A percentile compares a stretch with the other conserved stretches of the same genome.
Evolutionary conservation across 2,113 vertebrate species (phyloP).

Genomic region (Paradisaea rubra): DNA sequence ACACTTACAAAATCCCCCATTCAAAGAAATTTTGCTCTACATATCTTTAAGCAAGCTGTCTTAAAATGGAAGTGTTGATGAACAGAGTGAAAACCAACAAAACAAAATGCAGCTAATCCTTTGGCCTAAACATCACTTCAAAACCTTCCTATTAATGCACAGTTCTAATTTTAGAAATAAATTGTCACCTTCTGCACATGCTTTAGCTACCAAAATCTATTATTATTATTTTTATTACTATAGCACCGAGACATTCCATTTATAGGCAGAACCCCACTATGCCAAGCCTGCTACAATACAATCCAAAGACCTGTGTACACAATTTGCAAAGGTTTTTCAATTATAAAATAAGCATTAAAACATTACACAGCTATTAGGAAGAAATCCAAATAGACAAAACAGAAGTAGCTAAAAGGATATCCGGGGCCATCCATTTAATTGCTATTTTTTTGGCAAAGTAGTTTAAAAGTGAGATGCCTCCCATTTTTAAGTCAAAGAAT

Average conservation of each 20-base stretch:
- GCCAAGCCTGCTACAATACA: background rate
- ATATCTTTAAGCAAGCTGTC: background rate
- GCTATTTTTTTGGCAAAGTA: background rate
- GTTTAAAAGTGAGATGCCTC: background rate
- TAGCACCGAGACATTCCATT: background rate
- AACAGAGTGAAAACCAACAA: background rate
- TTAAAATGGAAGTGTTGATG: background rate
- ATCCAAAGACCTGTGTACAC: background rate
- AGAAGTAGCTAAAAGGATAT: background rate
- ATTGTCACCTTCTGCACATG: background rate
- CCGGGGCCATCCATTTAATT: background rate
- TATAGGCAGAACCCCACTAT: background rate
- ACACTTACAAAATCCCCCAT: background rate
- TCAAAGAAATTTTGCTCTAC: background rate
- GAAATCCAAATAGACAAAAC: background rate
- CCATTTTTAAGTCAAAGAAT: background rate
- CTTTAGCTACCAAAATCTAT: background rate
- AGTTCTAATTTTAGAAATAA: background rate
- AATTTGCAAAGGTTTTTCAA: background rate
- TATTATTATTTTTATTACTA: background rate
- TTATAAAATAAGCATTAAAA: background rate
- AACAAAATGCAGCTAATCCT: background rate
- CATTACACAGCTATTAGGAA: background rate
- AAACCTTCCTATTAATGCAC: background rate
- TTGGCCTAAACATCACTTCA: background rate